phyloP scores from a whole-genome alignment of 2,888 invertebrate species.

The Macrophya alboannulata region DNA sequence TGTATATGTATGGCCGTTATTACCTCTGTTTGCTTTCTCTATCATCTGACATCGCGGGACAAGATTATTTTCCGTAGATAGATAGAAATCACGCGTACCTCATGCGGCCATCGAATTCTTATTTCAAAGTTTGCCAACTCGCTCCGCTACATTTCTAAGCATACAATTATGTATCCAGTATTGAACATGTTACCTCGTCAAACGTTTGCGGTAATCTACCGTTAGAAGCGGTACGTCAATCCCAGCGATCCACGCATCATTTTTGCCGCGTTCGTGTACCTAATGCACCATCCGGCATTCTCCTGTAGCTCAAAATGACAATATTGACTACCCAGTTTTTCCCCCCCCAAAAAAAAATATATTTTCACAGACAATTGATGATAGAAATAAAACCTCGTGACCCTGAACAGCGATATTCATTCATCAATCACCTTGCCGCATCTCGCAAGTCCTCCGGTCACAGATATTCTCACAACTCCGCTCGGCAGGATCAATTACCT shows the following conservation, averaged over 20 bases:
- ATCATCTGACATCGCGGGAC: not conserved
- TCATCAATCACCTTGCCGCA: conserved; percentile 13
- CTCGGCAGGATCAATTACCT: conserved; percentile 30
- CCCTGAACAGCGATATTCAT: conserved; percentile 20
- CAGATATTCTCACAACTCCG: conserved; percentile 29
- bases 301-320: conserved; percentile 57
- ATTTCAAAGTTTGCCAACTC: not conserved
- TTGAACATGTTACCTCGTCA: conserved; percentile 41
- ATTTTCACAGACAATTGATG: conserved; percentile 17
- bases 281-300: conserved; percentile 44
- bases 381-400: conserved; percentile 14
- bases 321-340: conserved; percentile 32
- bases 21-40: not conserved
- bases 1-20: not conserved
- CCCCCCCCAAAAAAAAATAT: conserved; percentile 22
- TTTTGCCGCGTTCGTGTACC: conserved; percentile 14
- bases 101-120: not conserved
- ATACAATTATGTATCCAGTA: conserved; percentile 30
- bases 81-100: conserved; percentile 11
- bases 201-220: not conserved
- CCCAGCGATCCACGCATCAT: conserved; percentile 19
- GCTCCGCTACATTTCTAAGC: conserved; percentile 1
- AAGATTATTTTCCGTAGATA: conserved; percentile 13
- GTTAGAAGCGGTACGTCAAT: not conserved
- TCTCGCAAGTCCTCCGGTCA: conserved; percentile 11